Percentiles rank a stretch among this genome's conserved stretches.
Evolutionary conservation across 2,888 invertebrate species (phyloP).

Genomic region (Nephrotoma guestfalica): DNA sequence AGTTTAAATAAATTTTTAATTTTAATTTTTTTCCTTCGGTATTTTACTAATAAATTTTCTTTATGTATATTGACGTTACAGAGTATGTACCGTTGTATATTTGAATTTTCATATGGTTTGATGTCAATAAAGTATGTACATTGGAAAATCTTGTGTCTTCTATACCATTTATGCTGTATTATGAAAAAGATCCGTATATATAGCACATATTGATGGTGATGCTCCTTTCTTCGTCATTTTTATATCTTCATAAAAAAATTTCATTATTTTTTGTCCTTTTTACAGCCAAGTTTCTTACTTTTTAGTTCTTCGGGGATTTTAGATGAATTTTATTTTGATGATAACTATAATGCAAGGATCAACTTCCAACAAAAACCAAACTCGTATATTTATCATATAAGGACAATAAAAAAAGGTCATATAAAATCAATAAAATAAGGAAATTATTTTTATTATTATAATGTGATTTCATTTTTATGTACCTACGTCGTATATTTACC

Average conservation of each 20-base stretch:
- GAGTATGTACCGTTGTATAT: not conserved
- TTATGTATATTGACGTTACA: not conserved
- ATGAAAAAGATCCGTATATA: not conserved
- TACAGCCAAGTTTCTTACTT: not conserved
- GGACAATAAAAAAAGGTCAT: not conserved
- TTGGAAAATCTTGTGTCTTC: not conserved
- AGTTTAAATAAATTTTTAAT: not conserved
- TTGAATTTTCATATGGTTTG: not conserved
- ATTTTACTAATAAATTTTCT: not conserved
- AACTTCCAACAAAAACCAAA: not conserved
- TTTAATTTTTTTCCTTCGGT: not conserved
- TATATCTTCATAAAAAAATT: not conserved
- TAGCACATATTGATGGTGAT: not conserved
- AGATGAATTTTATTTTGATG: not conserved
- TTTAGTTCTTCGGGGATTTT: not conserved
- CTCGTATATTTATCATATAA: not conserved
- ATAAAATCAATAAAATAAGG: not conserved
- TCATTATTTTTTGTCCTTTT: not conserved
- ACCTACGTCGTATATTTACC: not conserved
- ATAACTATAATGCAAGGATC: not conserved
- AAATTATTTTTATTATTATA: not conserved
- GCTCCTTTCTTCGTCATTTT: not conserved
- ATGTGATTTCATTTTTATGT: not conserved
- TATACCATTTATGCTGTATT: not conserved
- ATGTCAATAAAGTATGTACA: not conserved